Evolutionary conservation across 2,888 invertebrate genomes (phyloP).

Genomic region (Dione juno): DNA sequence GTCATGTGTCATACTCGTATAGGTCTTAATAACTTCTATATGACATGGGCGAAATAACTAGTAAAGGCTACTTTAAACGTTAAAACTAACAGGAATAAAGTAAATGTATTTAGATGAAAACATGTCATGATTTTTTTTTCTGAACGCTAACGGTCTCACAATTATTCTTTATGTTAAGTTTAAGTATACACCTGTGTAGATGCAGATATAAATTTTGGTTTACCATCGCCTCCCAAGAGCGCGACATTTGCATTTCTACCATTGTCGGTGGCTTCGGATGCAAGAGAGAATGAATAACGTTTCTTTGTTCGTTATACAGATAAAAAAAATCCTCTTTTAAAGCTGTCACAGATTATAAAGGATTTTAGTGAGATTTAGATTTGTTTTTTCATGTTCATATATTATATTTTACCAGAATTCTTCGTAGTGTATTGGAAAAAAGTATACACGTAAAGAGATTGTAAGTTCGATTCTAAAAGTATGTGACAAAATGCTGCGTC

Average conservation of each 20-base stretch:
- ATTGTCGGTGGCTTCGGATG: slow-evolving; percentile 30
- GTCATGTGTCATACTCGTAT: too few species aligned
- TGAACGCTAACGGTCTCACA: background rate
- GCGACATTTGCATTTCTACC: slow-evolving; percentile 44
- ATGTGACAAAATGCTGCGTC: too few species aligned
- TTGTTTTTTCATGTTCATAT: background rate
- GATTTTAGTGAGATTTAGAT: background rate
- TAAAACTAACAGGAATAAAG: too few species aligned
- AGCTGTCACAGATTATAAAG: background rate
- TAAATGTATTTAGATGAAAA: too few species aligned
- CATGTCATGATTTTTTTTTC: background rate
- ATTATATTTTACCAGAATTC: background rate
- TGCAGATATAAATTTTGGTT: slow-evolving; percentile 45
- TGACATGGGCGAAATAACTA: too few species aligned
- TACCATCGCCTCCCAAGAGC: slow-evolving; percentile 41
- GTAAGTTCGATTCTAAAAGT: too few species aligned
- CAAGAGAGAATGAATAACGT: slow-evolving; percentile 32
- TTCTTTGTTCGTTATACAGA: slow-evolving; percentile 28
- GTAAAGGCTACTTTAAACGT: too few species aligned
- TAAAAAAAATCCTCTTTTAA: background rate
- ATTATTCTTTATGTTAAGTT: slow-evolving; percentile 39
- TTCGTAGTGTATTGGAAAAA: background rate
- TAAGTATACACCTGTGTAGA: slow-evolving; percentile 43
- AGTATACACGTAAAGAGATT: too few species aligned
- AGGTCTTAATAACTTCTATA: too few species aligned